Evolutionary conservation across 1,140 invertebrate species (phyloP).

Genomic region (Microplitis mediator): DNA sequence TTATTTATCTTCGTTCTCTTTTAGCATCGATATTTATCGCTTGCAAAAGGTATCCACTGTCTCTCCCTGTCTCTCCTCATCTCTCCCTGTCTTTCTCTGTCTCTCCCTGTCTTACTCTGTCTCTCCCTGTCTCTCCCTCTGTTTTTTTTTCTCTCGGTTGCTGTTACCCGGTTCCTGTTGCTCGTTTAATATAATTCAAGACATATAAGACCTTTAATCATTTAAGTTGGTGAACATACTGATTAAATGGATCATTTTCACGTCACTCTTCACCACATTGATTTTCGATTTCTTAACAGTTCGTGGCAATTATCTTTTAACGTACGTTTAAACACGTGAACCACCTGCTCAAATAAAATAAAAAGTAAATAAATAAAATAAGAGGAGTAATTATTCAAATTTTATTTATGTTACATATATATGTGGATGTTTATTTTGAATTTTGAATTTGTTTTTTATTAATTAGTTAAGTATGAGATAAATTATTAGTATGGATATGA

Average conservation of each 20-base stretch:
- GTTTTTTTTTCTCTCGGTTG: not conserved
- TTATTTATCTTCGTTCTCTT: slow-evolving; percentile 1
- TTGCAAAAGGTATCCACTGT: not conserved
- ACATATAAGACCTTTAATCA: not conserved
- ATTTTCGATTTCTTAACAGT: slow-evolving; percentile 36
- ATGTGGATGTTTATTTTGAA: too few species aligned
- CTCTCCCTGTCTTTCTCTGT: not conserved
- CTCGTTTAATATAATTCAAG: not conserved
- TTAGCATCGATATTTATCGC: slow-evolving; percentile 12
- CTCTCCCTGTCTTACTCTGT: too few species aligned
- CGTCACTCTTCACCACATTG: slow-evolving; percentile 50
- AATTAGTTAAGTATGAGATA: slow-evolving; percentile 6
- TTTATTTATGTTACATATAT: not conserved
- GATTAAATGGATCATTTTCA: slow-evolving; percentile 50
- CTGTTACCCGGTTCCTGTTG: not conserved
- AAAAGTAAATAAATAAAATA: not conserved
- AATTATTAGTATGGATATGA: slow-evolving; percentile 4
- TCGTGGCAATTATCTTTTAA: slow-evolving; percentile 19
- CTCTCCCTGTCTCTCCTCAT: slow-evolving; percentile 5
- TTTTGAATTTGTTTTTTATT: not conserved
- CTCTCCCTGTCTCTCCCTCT: not conserved
- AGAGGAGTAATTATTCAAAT: not conserved
- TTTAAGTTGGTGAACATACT: slow-evolving; percentile 15
- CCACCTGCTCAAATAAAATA: slow-evolving; percentile 2
- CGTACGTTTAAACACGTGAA: not conserved